These are phyloP conservation scores for Plebejus argus DNA, from an alignment of 2,888 invertebrate genomes.

Conservation along the genomic window DNA sequence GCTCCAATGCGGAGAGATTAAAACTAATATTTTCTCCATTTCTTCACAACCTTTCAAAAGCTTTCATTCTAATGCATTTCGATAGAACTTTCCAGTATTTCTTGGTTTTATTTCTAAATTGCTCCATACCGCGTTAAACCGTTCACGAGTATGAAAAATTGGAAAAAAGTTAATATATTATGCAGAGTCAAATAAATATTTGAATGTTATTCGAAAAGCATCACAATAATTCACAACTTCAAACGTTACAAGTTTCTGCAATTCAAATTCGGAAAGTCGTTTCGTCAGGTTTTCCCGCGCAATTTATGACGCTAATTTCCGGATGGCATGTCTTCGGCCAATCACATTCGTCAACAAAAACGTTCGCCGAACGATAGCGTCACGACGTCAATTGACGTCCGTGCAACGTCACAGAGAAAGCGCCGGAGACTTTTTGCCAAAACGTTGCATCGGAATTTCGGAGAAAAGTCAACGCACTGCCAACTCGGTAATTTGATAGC, in stretches of 20 bases:
- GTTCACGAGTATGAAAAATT: neutral
- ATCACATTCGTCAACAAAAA: slow-evolving; percentile 37
- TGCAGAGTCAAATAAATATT: neutral
- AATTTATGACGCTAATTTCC: slow-evolving; percentile 12
- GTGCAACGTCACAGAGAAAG: slow-evolving; percentile 24
- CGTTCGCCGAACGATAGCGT: slow-evolving; percentile 35
- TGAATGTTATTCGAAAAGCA: neutral
- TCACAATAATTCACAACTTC: neutral
- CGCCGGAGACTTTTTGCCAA: neutral
- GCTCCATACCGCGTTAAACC: neutral
- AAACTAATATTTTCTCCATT: neutral
- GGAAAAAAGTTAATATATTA: neutral
- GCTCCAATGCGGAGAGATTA: slow-evolving; percentile 7
- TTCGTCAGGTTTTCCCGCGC: slow-evolving; percentile 7
- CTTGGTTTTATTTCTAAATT: slow-evolving; percentile 1
- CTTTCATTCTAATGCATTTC: slow-evolving; percentile 10
- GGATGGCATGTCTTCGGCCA: slow-evolving; percentile 15
- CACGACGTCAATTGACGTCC: slow-evolving; percentile 7
- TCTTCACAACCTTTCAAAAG: neutral
- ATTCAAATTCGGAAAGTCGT: slow-evolving; percentile 4
- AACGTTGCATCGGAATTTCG: neutral
- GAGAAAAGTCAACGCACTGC: slow-evolving; percentile 4
- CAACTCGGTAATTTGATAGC: slow-evolving; percentile 2
- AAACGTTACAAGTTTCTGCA: neutral
- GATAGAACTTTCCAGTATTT: slow-evolving; percentile 7